Evolutionary conservation across 2,113 vertebrate genomes (phyloP).

Genomic region (Mastomys coucha): DNA sequence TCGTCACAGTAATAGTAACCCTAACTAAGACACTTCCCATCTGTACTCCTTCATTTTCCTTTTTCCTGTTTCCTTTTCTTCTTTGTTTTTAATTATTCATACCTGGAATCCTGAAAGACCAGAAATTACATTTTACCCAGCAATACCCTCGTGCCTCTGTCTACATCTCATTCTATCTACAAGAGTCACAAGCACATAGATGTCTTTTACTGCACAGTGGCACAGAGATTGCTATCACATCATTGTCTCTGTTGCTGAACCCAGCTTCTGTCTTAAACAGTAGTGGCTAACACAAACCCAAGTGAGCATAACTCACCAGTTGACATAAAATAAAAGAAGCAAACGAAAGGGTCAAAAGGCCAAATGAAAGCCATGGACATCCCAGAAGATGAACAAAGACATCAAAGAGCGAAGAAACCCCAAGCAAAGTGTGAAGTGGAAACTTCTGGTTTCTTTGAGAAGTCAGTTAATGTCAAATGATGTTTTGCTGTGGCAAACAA

Average conservation of each 20-base stretch:
- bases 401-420: background rate
- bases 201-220: background rate
- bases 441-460: too few species aligned
- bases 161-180: background rate
- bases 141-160: background rate
- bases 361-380: background rate
- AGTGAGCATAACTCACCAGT: background rate
- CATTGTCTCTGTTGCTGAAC: background rate
- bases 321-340: background rate
- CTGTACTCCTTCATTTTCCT: background rate
- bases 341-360: background rate
- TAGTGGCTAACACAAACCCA: background rate
- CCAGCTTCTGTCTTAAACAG: background rate
- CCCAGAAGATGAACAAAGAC: background rate
- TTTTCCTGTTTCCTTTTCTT: background rate
- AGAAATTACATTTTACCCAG: background rate
- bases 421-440: background rate
- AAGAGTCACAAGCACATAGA: background rate
- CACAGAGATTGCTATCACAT: background rate
- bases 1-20: background rate
- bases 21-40: background rate
- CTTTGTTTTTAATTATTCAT: background rate
- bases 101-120: background rate
- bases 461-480: too few species aligned
- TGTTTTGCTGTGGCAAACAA: too few species aligned